A percentile compares a stretch with the other conserved stretches of the same genome.
Conservation (phyloP, 2,888 invertebrate genomes). For the Syrphus vitripennis region DNA sequence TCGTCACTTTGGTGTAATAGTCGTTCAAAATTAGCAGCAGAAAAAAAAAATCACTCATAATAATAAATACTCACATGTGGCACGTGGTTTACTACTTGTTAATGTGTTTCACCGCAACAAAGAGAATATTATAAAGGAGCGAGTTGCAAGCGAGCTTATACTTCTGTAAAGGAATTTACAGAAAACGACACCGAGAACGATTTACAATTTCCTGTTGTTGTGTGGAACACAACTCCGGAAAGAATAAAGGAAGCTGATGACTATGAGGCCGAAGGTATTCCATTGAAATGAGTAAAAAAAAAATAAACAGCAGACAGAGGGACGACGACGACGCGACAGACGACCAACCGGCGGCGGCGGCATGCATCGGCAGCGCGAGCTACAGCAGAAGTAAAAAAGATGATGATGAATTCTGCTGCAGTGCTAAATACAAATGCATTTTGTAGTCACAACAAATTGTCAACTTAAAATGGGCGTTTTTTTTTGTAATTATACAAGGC, state of each 20-base stretch:
- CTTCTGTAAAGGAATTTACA: conserved; percentile 21
- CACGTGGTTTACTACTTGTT: conserved; percentile 63
- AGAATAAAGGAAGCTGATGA: conserved; percentile 47
- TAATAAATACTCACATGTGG: conserved; percentile 25
- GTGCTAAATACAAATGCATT: conserved; percentile 24
- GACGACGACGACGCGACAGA: too few species aligned
- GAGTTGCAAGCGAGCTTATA: conserved; percentile 3
- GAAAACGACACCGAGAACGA: conserved; percentile 44
- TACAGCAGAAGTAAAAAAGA: not conserved
- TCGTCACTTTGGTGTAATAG: not conserved
- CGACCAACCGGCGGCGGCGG: not conserved
- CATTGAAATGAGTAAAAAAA: conserved; percentile 5
- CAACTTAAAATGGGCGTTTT: conserved; percentile 32
- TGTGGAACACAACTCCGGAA: conserved; percentile 49
- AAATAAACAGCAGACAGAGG: conserved; percentile 1
- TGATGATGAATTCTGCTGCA: conserved; percentile 44
- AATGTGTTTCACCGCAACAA: conserved; percentile 6
- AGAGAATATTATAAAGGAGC: conserved; percentile 24
- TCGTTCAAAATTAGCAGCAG: not conserved
- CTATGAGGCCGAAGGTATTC: conserved; percentile 34
- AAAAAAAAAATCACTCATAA: not conserved
- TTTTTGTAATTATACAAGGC: not conserved
- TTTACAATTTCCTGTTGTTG: conserved; percentile 69
- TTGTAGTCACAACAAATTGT: conserved; percentile 43
- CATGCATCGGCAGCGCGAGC: not conserved